phyloP scores from a whole-genome alignment of 2,888 invertebrate genomes.

The Acanthoscelides obtectus region DNA sequence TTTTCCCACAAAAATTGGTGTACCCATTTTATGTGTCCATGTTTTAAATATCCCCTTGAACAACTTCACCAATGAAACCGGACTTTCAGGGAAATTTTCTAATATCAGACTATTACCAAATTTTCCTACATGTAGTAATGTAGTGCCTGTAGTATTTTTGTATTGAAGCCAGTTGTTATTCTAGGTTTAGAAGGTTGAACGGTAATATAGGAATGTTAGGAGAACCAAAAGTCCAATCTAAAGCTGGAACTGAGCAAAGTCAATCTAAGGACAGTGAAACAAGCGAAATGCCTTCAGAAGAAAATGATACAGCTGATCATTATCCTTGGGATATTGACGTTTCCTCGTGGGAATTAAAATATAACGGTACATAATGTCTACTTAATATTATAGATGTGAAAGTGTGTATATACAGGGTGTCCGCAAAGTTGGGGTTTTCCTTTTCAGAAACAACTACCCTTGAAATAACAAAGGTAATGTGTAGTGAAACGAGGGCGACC shows the following conservation, averaged over 20 bases:
- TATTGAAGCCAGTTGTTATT: background rate
- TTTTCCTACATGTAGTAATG: background rate
- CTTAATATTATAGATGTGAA: no score
- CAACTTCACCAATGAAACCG: no score
- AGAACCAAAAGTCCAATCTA: conserved; percentile 41
- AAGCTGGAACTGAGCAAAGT: background rate
- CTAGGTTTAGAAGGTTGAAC: conserved; percentile 53
- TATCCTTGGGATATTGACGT: background rate
- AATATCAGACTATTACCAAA: background rate
- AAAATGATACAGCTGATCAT: background rate
- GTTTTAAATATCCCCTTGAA: no score
- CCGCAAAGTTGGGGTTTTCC: no score
- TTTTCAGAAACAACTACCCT: no score
- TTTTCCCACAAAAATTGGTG: no score
- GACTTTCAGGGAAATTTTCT: no score
- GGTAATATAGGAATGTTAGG: conserved; percentile 57
- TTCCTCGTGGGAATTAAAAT: background rate
- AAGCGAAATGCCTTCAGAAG: background rate
- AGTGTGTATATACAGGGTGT: no score
- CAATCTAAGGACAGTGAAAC: background rate
- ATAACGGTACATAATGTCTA: no score
- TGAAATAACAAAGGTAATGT: no score
- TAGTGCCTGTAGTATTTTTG: background rate
- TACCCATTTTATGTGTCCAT: no score
- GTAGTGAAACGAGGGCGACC: no score